Base-by-base conservation (phyloP, 1,140 invertebrate species). In the Papilio xuthus region DNA sequence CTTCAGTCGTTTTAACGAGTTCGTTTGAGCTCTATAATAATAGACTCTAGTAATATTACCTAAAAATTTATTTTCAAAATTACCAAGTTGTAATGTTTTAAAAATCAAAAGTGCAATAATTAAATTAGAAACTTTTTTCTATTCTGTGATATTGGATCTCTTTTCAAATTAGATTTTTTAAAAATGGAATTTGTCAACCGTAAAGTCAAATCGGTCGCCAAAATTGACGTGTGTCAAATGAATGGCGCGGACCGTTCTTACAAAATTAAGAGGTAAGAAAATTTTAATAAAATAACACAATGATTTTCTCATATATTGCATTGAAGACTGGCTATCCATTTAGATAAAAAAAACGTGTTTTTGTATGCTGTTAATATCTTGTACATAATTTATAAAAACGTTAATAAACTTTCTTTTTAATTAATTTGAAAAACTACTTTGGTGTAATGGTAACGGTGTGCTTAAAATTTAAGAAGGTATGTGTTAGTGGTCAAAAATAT, bases 1-100 rank as follows among this genome's bases (percentile, higher is more conserved):
- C 89, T 89, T 86, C 86, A 93, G 90, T 93, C 85, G 85, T 89
- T 87, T 85, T 86, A 85, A 79, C 85, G 86, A 91, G 84, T 86
- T 89, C 85, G 79, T 56, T n/a, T 79, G 87, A 86, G 87, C 86
- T 76, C 74, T 13, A 41, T 15, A 63, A 32, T 26, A 23, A 28
- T 4, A 75, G 47, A 75, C 32, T 28, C 32, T 0, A 32, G 2
- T 18, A 32, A 53, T 20, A 26, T 75, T 75, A 53, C 1, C 32
- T 50, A 7, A 47, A 7, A 47, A 50, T 53, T 28, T 47, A 23
- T 42, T 44, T 73, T 47, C 41, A 32, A 53, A 56, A 53, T 75
- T 75, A 28, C 26, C 12, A 60, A 28, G 26, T 28, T 67, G 60
- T 28, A 28, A 32, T 50, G 13, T 53, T 13, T 23, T 74, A 74